Evolutionary conservation across 2,888 invertebrate species (phyloP).

Genomic region (Scaptomyza polygonia): DNA sequence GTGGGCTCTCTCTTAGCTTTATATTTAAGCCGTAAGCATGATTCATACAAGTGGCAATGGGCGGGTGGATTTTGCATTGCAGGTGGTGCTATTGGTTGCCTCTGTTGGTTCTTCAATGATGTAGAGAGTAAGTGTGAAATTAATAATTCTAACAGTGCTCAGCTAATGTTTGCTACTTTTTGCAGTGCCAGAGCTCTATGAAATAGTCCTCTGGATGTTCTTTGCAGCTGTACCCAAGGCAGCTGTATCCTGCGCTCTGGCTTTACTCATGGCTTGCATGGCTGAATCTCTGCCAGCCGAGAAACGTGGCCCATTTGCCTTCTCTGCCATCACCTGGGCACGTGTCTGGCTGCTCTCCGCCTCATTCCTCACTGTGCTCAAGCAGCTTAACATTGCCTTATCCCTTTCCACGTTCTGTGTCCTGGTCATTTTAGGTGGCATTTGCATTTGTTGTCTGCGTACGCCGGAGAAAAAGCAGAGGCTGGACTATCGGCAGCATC

Average conservation of each 20-base stretch:
- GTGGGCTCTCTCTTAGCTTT: conserved; percentile 83
- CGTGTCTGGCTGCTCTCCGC: conserved; percentile 83
- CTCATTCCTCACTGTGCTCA: conserved; percentile 82
- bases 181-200: conserved; percentile 76
- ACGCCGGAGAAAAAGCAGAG: conserved; percentile 26
- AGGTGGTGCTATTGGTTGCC: conserved; percentile 81
- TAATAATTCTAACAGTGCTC: background rate
- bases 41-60: conserved; percentile 82
- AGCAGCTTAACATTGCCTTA: conserved; percentile 79
- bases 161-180: conserved; percentile 16
- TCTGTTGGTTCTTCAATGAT: conserved; percentile 81
- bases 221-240: conserved; percentile 83
- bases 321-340: conserved; percentile 83
- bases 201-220: conserved; percentile 80
- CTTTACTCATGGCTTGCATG: conserved; percentile 83
- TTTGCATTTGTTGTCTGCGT: conserved; percentile 75
- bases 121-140: conserved; percentile 69
- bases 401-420: conserved; percentile 81
- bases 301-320: conserved; percentile 79
- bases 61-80: conserved; percentile 82
- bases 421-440: conserved; percentile 80
- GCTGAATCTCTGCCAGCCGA: conserved; percentile 81
- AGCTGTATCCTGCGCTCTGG: conserved; percentile 83
- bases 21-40: conserved; percentile 76
- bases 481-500: background rate